These are phyloP conservation scores for Macrosteles quadrilineatus DNA, from an alignment of 1,140 invertebrate species.

Conservation along the genomic window DNA sequence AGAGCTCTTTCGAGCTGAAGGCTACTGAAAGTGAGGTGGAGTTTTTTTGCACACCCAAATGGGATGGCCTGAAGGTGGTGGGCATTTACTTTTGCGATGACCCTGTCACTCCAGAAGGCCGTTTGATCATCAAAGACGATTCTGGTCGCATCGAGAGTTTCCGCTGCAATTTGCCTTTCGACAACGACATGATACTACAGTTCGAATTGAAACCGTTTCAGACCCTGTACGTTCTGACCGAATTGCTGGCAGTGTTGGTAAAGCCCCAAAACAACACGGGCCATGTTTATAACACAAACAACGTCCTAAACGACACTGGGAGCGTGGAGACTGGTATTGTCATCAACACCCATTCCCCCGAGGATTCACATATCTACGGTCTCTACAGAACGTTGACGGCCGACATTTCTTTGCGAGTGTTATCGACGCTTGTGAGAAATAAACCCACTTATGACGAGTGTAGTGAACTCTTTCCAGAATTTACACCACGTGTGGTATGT, in stretches of 20 bases:
- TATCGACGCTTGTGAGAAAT: no score
- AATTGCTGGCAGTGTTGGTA: neutral
- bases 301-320: neutral
- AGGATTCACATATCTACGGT: no score
- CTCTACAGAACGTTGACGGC: no score
- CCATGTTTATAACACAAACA: neutral
- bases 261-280: neutral
- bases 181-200: slow-evolving; percentile 14
- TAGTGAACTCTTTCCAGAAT: no score
- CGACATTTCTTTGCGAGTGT: no score
- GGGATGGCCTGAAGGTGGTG: neutral
- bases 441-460: no score
- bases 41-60: neutral
- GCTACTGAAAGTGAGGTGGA: neutral
- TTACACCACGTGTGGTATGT: no score
- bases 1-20: no score
- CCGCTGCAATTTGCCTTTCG: neutral
- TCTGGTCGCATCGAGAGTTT: neutral
- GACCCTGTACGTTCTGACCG: neutral
- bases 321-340: neutral
- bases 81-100: neutral
- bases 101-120: no score
- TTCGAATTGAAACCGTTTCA: neutral
- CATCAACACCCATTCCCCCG: no score
- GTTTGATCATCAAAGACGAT: neutral